Conservation (phyloP, 2,888 invertebrate genomes). For the Drosophila phalerata region DNA sequence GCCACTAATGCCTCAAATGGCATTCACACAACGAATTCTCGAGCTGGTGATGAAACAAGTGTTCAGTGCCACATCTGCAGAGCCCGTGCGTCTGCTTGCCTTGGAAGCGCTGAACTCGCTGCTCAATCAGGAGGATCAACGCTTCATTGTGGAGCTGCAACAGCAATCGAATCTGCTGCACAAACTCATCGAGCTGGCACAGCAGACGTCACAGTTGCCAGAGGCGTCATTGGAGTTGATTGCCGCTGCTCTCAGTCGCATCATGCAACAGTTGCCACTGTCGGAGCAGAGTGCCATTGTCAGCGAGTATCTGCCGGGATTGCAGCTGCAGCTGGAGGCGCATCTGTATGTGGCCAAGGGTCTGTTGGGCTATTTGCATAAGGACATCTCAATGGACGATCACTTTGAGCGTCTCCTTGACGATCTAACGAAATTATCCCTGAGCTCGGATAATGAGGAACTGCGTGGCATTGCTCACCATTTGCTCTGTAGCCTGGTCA, state of each 20-base stretch:
- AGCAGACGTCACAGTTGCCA: constrained; percentile 46
- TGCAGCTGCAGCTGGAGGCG: constrained; percentile 76
- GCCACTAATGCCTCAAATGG: constrained; percentile 78
- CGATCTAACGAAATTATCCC: constrained; percentile 81
- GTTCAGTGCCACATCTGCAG: constrained; percentile 57
- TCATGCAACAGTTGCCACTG: constrained; percentile 85
- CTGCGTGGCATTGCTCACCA: constrained; percentile 79
- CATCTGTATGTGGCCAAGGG: constrained; percentile 84
- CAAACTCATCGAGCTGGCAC: constrained; percentile 83
- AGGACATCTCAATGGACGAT: constrained; percentile 80
- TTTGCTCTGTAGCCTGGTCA: constrained; percentile 84
- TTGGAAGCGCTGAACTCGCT: constrained; percentile 80
- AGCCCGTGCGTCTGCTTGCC: constrained; percentile 74
- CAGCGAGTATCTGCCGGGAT: constrained; percentile 83
- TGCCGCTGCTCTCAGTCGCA: constrained; percentile 85
- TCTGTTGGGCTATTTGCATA: constrained; percentile 82
- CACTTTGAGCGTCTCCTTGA: constrained; percentile 82
- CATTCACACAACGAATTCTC: constrained; percentile 78
- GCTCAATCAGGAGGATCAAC: constrained; percentile 66
- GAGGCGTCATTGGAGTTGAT: constrained; percentile 83
- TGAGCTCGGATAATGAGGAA: constrained; percentile 73
- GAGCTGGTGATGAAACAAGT: constrained; percentile 76
- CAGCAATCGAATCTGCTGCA: constrained; percentile 85
- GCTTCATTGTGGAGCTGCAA: constrained; percentile 85
- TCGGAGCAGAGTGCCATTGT: constrained; percentile 86